Evolutionary conservation across 2,797 vertebrate species (phyloP).

Genomic region (Astyanax mexicanus): DNA sequence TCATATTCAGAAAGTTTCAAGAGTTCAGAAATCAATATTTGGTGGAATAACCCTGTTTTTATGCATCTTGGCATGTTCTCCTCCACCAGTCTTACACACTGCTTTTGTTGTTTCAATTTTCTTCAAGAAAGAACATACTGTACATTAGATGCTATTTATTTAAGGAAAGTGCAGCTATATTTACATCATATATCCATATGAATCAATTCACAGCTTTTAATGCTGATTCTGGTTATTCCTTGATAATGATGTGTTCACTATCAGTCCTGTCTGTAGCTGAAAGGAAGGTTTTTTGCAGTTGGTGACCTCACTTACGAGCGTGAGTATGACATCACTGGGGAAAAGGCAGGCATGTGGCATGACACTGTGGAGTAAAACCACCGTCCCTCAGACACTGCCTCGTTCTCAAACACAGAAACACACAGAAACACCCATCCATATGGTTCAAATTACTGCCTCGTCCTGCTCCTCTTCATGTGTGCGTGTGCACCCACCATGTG

Average conservation of each 20-base stretch:
- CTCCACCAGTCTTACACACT: too few species aligned
- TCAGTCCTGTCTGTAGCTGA: constrained; percentile 20
- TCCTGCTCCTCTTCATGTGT: too few species aligned
- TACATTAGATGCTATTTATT: too few species aligned
- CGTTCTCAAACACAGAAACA: constrained; percentile 35
- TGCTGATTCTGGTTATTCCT: not conserved
- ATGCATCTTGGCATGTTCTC: too few species aligned
- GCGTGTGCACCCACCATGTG: too few species aligned
- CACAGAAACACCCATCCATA: constrained; percentile 42
- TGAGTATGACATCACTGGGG: constrained; percentile 32
- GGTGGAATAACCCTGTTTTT: too few species aligned
- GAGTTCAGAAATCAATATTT: too few species aligned
- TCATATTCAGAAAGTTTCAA: too few species aligned
- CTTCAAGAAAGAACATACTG: too few species aligned
- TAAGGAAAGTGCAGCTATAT: not conserved
- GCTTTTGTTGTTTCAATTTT: too few species aligned
- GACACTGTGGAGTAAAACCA: constrained; percentile 26
- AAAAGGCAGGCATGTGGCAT: constrained; percentile 32
- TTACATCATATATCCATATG: not conserved
- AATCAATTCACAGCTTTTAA: not conserved
- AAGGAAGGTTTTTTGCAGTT: constrained; percentile 2
- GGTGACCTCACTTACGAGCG: constrained; percentile 31
- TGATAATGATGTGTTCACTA: not conserved
- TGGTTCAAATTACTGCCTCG: constrained; percentile 57
- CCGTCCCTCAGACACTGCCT: constrained; percentile 25